phyloP scores from a whole-genome alignment of 2,797 vertebrate species.

The Pangasius sanitwongsei region DNA sequence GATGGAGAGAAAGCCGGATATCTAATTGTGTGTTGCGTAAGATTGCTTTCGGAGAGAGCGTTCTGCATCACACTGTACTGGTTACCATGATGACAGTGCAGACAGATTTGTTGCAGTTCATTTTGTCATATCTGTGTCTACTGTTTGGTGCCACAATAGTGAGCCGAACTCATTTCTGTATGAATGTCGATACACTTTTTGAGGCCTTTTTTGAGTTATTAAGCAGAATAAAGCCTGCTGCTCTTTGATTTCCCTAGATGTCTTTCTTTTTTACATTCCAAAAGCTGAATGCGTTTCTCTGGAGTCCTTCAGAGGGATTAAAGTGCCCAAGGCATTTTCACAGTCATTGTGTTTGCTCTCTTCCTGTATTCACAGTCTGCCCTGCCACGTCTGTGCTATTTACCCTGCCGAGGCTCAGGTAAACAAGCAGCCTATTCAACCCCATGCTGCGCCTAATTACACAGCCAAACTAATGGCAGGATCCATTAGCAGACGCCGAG shows the following conservation, averaged over 20 bases:
- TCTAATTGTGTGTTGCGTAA: slow-evolving; percentile 8
- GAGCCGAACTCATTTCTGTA: not conserved
- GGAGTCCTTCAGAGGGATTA: slow-evolving; percentile 18
- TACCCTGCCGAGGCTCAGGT: slow-evolving; percentile 42
- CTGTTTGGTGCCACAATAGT: not conserved
- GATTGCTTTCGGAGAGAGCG: not conserved
- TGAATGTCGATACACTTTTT: not conserved
- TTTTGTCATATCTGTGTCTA: not conserved
- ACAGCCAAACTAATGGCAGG: slow-evolving; percentile 55
- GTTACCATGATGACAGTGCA: slow-evolving; percentile 27
- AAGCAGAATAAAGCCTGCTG: not conserved
- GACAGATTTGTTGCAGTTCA: not conserved
- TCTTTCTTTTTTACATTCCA: slow-evolving; percentile 8
- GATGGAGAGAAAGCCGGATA: not conserved
- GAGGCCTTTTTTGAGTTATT: not conserved
- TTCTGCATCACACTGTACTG: not conserved
- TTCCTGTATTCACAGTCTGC: slow-evolving; percentile 19
- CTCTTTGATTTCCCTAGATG: slow-evolving; percentile 20
- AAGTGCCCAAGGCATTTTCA: slow-evolving; percentile 18
- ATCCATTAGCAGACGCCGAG: slow-evolving; percentile 45
- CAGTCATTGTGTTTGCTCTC: slow-evolving; percentile 26
- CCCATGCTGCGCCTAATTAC: slow-evolving; percentile 49
- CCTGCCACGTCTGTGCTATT: slow-evolving; percentile 20
- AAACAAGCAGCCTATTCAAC: slow-evolving; percentile 51
- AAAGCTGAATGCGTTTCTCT: slow-evolving; percentile 27